Percentiles rank a stretch among this genome's conserved stretches.
Conservation (phyloP, 2,113 vertebrate genomes). For the Hypanus sabinus region DNA sequence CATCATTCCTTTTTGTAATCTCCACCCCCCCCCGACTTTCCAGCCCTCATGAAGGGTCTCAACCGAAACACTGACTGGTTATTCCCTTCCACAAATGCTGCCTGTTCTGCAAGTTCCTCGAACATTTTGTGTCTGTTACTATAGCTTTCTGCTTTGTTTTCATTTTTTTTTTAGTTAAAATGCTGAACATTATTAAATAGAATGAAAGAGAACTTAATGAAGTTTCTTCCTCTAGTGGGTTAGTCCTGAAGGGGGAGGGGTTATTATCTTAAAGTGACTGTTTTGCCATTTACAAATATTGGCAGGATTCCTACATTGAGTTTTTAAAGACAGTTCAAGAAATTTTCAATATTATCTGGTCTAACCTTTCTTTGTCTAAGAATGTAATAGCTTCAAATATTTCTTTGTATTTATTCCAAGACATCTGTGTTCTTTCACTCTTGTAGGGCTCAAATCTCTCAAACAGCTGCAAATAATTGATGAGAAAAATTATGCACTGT, state of each 20-base stretch:
- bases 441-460: constrained; percentile 35
- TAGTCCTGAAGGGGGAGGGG: not conserved
- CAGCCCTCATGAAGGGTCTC: too few species aligned
- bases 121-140: too few species aligned
- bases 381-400: constrained; percentile 59
- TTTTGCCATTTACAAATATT: not conserved
- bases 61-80: too few species aligned
- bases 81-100: too few species aligned
- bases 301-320: too few species aligned
- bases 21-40: too few species aligned
- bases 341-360: not conserved
- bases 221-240: not conserved
- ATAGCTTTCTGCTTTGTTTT: too few species aligned
- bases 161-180: not conserved
- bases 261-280: not conserved
- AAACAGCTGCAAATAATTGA: not conserved
- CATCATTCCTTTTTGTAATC: too few species aligned
- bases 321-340: not conserved
- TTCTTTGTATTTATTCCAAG: constrained; percentile 45
- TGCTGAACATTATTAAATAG: not conserved
- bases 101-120: too few species aligned
- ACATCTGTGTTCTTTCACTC: not conserved
- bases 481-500: not conserved
- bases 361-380: constrained; percentile 71
- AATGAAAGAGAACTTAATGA: not conserved